Evolutionary conservation across 1,140 invertebrate genomes (phyloP), one percentile per base, ranked within the genome.

Genomic region (Dendroctonus valens): DNA sequence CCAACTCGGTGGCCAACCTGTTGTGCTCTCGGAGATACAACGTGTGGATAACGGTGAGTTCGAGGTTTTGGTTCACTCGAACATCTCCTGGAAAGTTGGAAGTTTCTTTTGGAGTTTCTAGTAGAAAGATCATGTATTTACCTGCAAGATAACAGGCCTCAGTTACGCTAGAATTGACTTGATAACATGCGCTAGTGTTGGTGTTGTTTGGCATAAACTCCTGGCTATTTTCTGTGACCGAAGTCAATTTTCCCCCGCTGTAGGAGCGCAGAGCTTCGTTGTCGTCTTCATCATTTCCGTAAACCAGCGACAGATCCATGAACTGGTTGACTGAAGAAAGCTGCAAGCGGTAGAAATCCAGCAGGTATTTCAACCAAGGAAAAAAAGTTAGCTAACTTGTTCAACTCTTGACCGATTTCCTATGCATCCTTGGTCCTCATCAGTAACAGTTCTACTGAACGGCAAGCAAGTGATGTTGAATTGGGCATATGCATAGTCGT

Each of bases 11-110:
- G 0, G 94, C 93, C 14, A 98, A 82, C 46, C 91, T 83, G 78
- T 98, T 98, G 77, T 98, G 96, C 76, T 97, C 91, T 62, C 96
- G 81, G 59, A 96, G 80, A 51, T 93, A 82, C 5, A 97, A 76
- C 0, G 92, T 89, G 71, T 97, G 95, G 0, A 97, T 78, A 6
- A 91, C 79, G 0, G 91, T 87, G 40, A 96, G 74, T 62, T 90
- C 87, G 0, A 90, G 85, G 72, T 92, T 92, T 76, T 97, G 94
- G 80, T 97, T 98, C 0, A 88, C 88, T 65, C 95, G 81, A 37
- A 83, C 79, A 74, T 97, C 95, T 69, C 95, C 94, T 87, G 65
- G 38, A 68, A 73, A 7, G 7, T 7, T 44, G 7, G n/a, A 7
- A 7, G 42, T 7, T 44, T 44, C n/a, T 44, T 44, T 44, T 44